phyloP scores from a whole-genome alignment of 2,113 vertebrate species.

The Isichthys henryi region DNA sequence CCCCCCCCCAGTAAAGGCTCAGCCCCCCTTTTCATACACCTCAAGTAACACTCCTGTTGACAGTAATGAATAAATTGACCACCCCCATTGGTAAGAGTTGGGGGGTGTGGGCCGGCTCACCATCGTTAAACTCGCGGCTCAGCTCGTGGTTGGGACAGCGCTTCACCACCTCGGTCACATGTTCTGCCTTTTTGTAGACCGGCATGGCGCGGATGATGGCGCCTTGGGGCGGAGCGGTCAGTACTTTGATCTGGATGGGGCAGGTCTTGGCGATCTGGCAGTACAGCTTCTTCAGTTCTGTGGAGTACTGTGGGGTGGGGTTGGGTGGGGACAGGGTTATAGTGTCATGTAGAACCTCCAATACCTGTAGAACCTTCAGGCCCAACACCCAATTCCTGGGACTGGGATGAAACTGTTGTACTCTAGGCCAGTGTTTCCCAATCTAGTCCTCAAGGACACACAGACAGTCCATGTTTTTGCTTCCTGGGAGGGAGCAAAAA shows the following conservation, averaged over 20 bases:
- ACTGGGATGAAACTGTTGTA: neutral
- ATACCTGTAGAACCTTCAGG: neutral
- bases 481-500: neutral
- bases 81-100: neutral
- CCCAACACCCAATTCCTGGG: neutral
- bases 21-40: neutral
- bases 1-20: neutral
- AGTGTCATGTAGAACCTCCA: neutral
- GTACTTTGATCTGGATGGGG: constrained; percentile 97
- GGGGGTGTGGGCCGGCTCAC: constrained; percentile 54
- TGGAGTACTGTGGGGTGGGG: constrained; percentile 76
- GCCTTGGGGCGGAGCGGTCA: constrained; percentile 87
- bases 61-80: neutral
- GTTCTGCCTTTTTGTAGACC: constrained; percentile 97
- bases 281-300: constrained; percentile 94
- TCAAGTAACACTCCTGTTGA: neutral
- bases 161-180: constrained; percentile 96
- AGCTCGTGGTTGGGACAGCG: constrained; percentile 97
- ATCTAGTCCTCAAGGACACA: neutral
- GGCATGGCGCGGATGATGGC: constrained; percentile 95
- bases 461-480: neutral
- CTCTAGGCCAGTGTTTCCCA: neutral
- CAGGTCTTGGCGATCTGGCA: constrained; percentile 98
- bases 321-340: neutral
- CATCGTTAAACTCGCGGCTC: constrained; percentile 96